These are phyloP conservation scores for Dasyurus viverrinus DNA, from an alignment of 2,113 vertebrate genomes.

Conservation along the genomic window DNA sequence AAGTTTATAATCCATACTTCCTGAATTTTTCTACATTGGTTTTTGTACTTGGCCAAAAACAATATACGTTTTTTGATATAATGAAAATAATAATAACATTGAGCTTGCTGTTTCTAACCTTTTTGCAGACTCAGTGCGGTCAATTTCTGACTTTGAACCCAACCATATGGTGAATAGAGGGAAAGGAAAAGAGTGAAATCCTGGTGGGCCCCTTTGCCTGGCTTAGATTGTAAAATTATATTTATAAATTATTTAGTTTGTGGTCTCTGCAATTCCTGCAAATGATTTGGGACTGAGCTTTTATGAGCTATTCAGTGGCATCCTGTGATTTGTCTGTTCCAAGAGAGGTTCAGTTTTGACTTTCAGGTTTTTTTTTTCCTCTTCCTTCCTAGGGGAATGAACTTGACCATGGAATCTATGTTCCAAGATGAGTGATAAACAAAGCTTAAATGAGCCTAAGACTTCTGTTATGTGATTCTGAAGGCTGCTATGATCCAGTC, in stretches of 20 bases:
- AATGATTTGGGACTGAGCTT: constrained; percentile 15
- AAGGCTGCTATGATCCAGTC: background rate
- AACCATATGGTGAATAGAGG: constrained; percentile 1
- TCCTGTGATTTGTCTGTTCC: constrained; percentile 16
- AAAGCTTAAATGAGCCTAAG: background rate
- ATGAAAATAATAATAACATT: background rate
- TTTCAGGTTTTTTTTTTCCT: background rate
- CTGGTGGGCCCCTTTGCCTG: constrained; percentile 9
- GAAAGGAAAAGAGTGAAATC: background rate
- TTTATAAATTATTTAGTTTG: constrained; percentile 27
- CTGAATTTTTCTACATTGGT: background rate
- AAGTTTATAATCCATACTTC: background rate
- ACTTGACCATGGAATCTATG: background rate
- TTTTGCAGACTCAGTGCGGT: background rate
- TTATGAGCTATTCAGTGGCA: constrained; percentile 12
- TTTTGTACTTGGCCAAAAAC: background rate
- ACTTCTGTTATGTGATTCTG: background rate
- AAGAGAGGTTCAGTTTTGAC: background rate
- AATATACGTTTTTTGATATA: background rate
- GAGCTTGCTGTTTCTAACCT: background rate
- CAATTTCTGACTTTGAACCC: background rate
- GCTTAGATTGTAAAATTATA: constrained; percentile 18
- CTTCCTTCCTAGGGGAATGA: background rate
- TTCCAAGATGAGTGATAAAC: background rate
- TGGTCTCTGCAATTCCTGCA: constrained; percentile 14